Base-by-base conservation (phyloP, 1,140 invertebrate genomes). In the Drosophila nigrodunni region DNA sequence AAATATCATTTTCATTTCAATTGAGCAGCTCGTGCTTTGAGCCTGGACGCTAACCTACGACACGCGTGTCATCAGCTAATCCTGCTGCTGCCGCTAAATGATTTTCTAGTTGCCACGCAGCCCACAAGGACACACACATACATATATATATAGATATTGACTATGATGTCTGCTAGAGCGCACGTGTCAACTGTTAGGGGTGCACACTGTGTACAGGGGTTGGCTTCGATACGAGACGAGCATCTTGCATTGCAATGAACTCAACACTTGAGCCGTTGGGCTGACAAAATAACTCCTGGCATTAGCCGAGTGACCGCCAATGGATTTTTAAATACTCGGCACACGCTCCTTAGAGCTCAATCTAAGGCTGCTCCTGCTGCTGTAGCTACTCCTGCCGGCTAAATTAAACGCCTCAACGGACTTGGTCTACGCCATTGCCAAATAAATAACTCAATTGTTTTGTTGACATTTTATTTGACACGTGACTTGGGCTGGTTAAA, bases 1-100 rank as follows among this genome's bases (percentile, higher is more conserved):
- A 89, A 89, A 89, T 89, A 89, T 89, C 80, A 89, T 89, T 89
- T 89, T 89, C 85, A 74, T 89, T 89, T 89, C 86, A 89, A 89
- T 85, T 89, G 85, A 88, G 77, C 77, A 80, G 70, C 77, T 71
- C 74, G 74, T 75, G 57, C 75, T 78, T 81, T 72, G 62, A 50
- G 61, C 60, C 43, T 54, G 55, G 68, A 54, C 64, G 83, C 78
- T 78, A 74, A 78, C 78, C 76, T 80, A 74, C 77, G 74, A 83
- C 83, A 88, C 83, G 87, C 80, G 80, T 87, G 86, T 89, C 85
- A 89, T 89, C 85, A 64, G 75, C 86, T 89, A 89, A 89, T 89
- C 85, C 86, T 62, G 76, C 72, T 81, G 78, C 80, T 69, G 83
- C 85, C 88, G 75, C 75, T 78, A 80, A 80, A 80, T 80, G 78